These are phyloP conservation scores for Barypeithes pellucidus DNA, from an alignment of 2,888 invertebrate genomes.

Conservation along the genomic window DNA sequence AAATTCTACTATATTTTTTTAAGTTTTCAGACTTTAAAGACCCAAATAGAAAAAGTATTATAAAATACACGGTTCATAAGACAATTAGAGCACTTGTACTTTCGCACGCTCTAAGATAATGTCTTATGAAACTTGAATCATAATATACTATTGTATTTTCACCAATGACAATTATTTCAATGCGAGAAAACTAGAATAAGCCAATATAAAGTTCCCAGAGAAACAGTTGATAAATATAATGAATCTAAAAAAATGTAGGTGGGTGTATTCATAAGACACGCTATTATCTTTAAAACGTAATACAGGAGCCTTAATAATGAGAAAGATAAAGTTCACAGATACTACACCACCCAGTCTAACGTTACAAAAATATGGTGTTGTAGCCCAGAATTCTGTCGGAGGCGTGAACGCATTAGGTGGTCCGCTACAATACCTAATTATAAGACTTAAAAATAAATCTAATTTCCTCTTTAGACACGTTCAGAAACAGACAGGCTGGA, in stretches of 20 bases:
- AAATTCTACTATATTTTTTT: no score
- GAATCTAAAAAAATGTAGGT: constrained; percentile 6
- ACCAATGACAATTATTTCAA: no score
- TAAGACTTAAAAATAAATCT: constrained; percentile 44
- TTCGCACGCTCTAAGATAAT: no score
- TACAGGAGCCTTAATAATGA: constrained; percentile 49
- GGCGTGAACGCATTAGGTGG: constrained; percentile 53
- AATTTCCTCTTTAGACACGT: constrained; percentile 34
- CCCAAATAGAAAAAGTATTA: no score
- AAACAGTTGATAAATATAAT: no score
- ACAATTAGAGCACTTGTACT: no score
- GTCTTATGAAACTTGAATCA: no score
- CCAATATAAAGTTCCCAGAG: no score
- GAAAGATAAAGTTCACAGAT: constrained; percentile 46
- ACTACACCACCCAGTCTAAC: constrained; percentile 35
- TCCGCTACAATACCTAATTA: constrained; percentile 45
- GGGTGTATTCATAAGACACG: constrained; percentile 30
- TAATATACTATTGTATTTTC: no score
- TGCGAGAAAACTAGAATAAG: no score
- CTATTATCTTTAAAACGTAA: constrained; percentile 40
- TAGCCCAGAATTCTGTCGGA: constrained; percentile 37
- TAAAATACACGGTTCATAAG: no score
- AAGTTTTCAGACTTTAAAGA: no score
- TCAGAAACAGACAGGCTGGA: constrained; percentile 25
- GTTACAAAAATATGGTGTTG: constrained; percentile 47